Evolutionary conservation across 2,888 invertebrate genomes (phyloP).

Genomic region (Euzophera pinguis): DNA sequence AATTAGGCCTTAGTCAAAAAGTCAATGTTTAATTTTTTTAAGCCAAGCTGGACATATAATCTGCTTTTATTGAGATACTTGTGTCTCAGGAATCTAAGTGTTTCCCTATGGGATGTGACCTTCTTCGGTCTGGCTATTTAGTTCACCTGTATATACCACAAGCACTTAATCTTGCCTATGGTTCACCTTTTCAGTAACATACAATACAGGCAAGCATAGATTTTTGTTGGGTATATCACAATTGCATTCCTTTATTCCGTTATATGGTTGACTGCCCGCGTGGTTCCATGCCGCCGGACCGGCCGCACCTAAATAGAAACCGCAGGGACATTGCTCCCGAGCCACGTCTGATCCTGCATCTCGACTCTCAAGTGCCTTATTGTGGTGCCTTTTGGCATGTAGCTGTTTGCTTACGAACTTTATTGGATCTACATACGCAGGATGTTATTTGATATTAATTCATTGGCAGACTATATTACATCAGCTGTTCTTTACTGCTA

Average conservation of each 20-base stretch:
- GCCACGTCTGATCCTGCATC: constrained; percentile 61
- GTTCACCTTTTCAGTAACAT: too few relatives aligned
- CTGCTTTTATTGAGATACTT: too few relatives aligned
- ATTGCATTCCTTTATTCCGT: constrained; percentile 66
- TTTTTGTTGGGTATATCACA: constrained; percentile 36
- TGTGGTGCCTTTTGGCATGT: constrained; percentile 47
- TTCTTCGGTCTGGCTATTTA: too few relatives aligned
- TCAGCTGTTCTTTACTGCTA: background rate
- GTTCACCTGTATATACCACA: too few relatives aligned
- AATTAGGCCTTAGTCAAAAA: too few relatives aligned
- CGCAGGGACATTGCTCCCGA: constrained; percentile 77
- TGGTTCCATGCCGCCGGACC: constrained; percentile 69
- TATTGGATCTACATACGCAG: constrained; percentile 13
- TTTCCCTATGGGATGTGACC: too few relatives aligned
- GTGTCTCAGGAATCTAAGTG: too few relatives aligned
- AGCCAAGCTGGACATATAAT: too few relatives aligned
- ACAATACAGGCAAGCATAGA: background rate
- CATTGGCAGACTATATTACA: constrained; percentile 6
- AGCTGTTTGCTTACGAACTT: constrained; percentile 3
- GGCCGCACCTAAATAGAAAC: constrained; percentile 79
- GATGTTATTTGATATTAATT: constrained; percentile 13
- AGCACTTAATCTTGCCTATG: too few relatives aligned
- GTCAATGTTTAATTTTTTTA: too few relatives aligned
- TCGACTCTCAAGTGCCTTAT: constrained; percentile 62
- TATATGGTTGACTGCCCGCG: constrained; percentile 66